A percentile compares a stretch with the other conserved stretches of the same genome.
Conservation (phyloP, 2,797 vertebrate species). For the Chrysocyon brachyurus region DNA sequence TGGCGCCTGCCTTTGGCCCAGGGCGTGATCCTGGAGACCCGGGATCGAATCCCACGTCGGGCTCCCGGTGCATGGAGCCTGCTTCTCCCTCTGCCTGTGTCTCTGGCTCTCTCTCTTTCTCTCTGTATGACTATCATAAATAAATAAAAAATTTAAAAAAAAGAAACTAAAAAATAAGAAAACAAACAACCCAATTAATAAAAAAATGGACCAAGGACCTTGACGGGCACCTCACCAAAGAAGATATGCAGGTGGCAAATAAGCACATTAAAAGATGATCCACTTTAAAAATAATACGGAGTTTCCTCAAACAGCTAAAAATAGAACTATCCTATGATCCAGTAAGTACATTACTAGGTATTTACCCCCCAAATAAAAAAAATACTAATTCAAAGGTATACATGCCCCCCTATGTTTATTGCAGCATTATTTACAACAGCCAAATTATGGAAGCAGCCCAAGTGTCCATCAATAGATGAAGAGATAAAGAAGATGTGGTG, state of each 20-base stretch:
- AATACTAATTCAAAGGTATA: not conserved
- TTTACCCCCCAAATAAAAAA: not conserved
- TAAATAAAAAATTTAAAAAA: too few relatives aligned
- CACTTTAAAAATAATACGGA: not conserved
- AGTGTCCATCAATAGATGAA: not conserved
- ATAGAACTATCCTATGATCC: not conserved
- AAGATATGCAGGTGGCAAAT: not conserved
- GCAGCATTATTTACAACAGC: not conserved
- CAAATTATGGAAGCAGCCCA: not conserved
- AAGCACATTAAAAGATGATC: not conserved
- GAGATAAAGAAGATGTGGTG: not conserved
- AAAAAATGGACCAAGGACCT: not conserved
- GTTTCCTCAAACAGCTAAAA: not conserved
- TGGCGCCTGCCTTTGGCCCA: too few relatives aligned
- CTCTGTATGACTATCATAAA: too few relatives aligned
- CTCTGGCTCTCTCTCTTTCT: too few relatives aligned
- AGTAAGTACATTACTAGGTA: not conserved
- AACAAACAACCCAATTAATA: not conserved
- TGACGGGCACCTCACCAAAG: not conserved
- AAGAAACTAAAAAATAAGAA: not conserved
- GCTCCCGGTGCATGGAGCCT: too few relatives aligned
- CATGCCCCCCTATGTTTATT: not conserved
- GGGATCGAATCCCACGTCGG: too few relatives aligned
- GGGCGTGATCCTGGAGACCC: too few relatives aligned
- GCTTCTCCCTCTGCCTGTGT: too few relatives aligned